Base-by-base conservation (phyloP, 2,888 invertebrate genomes). In the Cantharis flavilabris region DNA sequence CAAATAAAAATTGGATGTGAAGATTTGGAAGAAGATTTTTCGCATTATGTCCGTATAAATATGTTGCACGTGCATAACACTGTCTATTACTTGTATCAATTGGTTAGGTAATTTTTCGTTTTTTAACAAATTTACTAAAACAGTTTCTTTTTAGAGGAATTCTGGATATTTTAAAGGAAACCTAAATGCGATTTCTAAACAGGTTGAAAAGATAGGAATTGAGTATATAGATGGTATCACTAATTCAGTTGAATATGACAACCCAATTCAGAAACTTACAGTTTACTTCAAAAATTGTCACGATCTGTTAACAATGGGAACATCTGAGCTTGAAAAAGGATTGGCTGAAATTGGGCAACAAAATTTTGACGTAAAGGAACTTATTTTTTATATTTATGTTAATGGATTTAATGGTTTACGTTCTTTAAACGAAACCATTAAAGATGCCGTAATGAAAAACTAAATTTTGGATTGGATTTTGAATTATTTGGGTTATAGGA, bases 11-110 rank as follows among this genome's bases (percentile, higher is more conserved):
- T 13, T 4, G 33, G 13, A 13, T 33, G 4, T 13, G 13, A 13
- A 33, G 4, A 13, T 13, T 13, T 33, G 33, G 33, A 33, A 13
- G 33, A 33, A 13, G 33, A 33, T 13, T 13, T 33, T 13, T 33
- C 33, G 1, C 33, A 33, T 13, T 33, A 33, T 13, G 13, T 33
- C 7, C 49, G 49, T 4, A n/a, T 3, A n/a, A n/a, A 7, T 49
- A 7, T 49, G 1, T 0, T n/a, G 3, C n/a, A n/a, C 49, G 2
- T n/a, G 0, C n/a, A n/a, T 3, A n/a, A n/a, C n/a, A 0, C 0
- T n/a, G 7, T 49, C 4, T 5, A 49, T n/a, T n/a, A n/a, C 7
- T 1, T n/a, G 7, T 49, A 7, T 7, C 49, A 49, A n/a, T 49
- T 49, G 49, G 49, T 49, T 5, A 5, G 49, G 2, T 5, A 9